Percentiles rank a stretch among this genome's conserved stretches.
phyloP scores from a whole-genome alignment of 2,797 vertebrate genomes.

The Phoxinus dragarum region DNA sequence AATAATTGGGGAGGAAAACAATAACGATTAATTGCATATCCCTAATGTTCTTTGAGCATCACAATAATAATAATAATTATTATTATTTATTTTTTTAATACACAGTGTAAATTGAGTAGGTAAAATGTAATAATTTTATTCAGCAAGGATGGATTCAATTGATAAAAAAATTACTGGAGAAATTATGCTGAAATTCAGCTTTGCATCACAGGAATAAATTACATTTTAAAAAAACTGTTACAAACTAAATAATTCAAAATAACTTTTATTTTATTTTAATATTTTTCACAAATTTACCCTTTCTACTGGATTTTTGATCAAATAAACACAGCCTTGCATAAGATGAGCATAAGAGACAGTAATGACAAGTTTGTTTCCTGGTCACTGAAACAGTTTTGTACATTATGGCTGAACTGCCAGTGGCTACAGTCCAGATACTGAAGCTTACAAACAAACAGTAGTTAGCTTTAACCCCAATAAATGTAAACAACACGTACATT shows the following conservation, averaged over 20 bases:
- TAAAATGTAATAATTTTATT: too few species aligned
- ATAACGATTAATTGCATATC: not conserved
- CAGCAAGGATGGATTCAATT: too few species aligned
- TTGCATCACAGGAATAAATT: not conserved
- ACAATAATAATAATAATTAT: too few species aligned
- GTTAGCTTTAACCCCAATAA: not conserved
- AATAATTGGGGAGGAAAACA: not conserved
- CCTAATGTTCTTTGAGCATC: not conserved
- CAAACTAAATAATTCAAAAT: too few species aligned
- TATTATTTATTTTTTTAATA: too few species aligned
- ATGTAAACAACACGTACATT: not conserved
- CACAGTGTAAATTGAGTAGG: too few species aligned
- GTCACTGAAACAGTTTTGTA: not conserved
- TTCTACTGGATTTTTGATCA: not conserved
- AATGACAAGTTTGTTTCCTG: not conserved
- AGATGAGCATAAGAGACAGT: not conserved
- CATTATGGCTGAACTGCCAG: not conserved
- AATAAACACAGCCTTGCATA: not conserved
- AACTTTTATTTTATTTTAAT: too few species aligned
- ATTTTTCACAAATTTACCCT: not conserved
- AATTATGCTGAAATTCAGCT: not conserved
- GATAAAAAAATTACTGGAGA: too few species aligned
- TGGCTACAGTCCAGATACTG: not conserved
- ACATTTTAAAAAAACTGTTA: not conserved
- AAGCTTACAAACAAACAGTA: not conserved